Percentiles rank a stretch among this genome's conserved stretches.
Conservation (phyloP, 92 coral and sea anemone genomes). For the Desmophyllum pertusum region DNA sequence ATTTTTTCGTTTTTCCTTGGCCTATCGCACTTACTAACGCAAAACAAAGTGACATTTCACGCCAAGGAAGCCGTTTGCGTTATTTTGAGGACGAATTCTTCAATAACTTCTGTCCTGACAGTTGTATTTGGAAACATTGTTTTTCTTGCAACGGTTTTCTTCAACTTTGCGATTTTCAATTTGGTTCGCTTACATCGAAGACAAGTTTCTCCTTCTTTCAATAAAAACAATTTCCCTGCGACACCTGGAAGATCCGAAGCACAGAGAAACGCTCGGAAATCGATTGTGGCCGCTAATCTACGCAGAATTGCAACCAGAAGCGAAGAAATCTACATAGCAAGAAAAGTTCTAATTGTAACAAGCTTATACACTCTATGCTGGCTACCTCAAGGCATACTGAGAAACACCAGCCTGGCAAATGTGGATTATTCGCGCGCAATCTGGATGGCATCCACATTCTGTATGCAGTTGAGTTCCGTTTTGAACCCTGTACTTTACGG, state of each 20-base stretch:
- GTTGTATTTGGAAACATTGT: conserved; percentile 2
- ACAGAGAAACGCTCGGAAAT: neutral
- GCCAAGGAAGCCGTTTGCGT: conserved; percentile 30
- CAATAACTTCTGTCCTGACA: neutral
- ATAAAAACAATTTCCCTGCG: neutral
- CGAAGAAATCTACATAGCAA: conserved; percentile 29
- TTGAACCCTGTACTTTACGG: conserved; percentile 30
- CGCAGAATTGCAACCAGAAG: neutral
- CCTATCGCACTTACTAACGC: neutral
- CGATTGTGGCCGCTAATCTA: neutral
- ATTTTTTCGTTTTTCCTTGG: neutral
- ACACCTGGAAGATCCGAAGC: neutral
- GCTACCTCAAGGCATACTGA: conserved; percentile 32
- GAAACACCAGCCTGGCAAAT: conserved; percentile 1
- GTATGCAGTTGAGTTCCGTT: conserved; percentile 11
- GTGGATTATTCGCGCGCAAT: conserved; percentile 9
- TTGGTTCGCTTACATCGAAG: conserved; percentile 24
- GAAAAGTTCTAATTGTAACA: conserved; percentile 10
- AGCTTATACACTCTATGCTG: conserved; percentile 14
- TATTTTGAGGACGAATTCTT: neutral
- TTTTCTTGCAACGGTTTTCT: neutral
- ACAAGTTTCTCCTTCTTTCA: neutral
- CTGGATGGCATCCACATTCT: conserved; percentile 29
- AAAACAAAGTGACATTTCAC: conserved; percentile 1
- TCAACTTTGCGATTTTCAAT: conserved; percentile 13